Conservation (phyloP, 2,888 invertebrate genomes). For the Anagyrus pseudococci region DNA sequence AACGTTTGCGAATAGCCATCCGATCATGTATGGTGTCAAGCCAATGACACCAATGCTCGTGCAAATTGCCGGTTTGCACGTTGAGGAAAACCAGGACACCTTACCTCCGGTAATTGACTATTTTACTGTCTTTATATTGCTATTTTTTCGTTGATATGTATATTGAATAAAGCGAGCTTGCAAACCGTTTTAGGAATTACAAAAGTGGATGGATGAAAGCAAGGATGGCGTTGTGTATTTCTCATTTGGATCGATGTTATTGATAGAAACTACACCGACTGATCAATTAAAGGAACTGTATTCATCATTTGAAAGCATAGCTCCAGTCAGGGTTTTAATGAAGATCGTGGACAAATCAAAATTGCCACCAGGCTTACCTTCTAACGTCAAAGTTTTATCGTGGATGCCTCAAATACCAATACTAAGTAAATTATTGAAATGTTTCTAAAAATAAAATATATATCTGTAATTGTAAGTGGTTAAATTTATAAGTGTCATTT, state of each 20-base stretch:
- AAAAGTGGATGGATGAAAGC: slow-evolving; percentile 52
- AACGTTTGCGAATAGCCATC: slow-evolving; percentile 64
- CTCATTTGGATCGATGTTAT: slow-evolving; percentile 54
- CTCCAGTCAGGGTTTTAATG: slow-evolving; percentile 51
- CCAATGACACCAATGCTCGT: slow-evolving; percentile 62
- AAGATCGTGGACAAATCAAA: slow-evolving; percentile 46
- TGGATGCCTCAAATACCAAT: slow-evolving; percentile 51
- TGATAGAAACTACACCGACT: slow-evolving; percentile 48
- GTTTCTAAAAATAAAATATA: too few relatives aligned
- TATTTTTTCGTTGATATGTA: too few relatives aligned
- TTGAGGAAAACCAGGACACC: slow-evolving; percentile 51
- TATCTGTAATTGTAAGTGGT: too few relatives aligned
- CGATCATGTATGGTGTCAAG: slow-evolving; percentile 59
- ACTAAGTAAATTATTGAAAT: slow-evolving; percentile 46
- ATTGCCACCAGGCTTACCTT: slow-evolving; percentile 46
- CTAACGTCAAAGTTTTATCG: slow-evolving; percentile 47
- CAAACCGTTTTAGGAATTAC: slow-evolving; percentile 44
- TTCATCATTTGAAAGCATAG: slow-evolving; percentile 46
- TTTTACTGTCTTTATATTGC: too few relatives aligned
- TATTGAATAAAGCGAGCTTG: neutral
- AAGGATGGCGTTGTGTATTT: slow-evolving; percentile 51
- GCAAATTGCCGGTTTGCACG: slow-evolving; percentile 66
- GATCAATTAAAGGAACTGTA: slow-evolving; percentile 44
- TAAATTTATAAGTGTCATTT: too few relatives aligned
- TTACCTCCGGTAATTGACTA: slow-evolving; percentile 30